Base-by-base conservation (phyloP, 1,140 invertebrate genomes). In the Stenopsyche tienmushanensis region DNA sequence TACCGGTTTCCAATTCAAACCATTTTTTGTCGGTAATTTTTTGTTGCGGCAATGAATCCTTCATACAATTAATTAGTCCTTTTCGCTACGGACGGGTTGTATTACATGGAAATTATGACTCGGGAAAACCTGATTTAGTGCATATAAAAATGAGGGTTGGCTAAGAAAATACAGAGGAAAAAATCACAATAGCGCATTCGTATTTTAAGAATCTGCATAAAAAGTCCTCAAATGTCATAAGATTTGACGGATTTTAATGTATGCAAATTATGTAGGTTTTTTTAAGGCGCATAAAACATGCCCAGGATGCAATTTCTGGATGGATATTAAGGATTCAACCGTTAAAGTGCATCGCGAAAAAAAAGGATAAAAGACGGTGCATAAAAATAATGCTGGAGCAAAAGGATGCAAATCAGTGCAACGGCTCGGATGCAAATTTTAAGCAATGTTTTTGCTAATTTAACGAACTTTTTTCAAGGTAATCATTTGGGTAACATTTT, bases 51-150 rank as follows among this genome's bases (percentile, higher is more conserved):
- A 24, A 68, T 68, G 66, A 68, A 68, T 68, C 62, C 62, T 64
- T 68, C 66, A 64, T n/a, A 50, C 62, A 68, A 68, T 68, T 68
- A 68, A 68, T 68, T 52, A 62, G 62, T 29, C 39, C 41, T 54
- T 64, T 62, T 42, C 49, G 25, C 62, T 68, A 64, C 44, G 57
- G 21, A 34, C 50, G 41, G 39, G 41, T 54, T 64, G 60, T 64
- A 68, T 68, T 68, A 68, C 55, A 65, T 63, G 66, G 66, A 68
- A 64, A 60, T 67, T 60, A 67, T 18, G 29, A 21, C 18, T 17
- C 24, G 41, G 10, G n/a, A 10, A 49, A 49, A 49, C 45, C 23
- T 8, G 45, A 17, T 49, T 45, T 15, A 49, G 23, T 20, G 10
- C 18, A 17, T 10, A 49, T 18, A 17, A 49, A 49, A 49, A 49